These are phyloP conservation scores for Empis livida DNA, from an alignment of 2,888 invertebrate species.

Conservation along the genomic window DNA sequence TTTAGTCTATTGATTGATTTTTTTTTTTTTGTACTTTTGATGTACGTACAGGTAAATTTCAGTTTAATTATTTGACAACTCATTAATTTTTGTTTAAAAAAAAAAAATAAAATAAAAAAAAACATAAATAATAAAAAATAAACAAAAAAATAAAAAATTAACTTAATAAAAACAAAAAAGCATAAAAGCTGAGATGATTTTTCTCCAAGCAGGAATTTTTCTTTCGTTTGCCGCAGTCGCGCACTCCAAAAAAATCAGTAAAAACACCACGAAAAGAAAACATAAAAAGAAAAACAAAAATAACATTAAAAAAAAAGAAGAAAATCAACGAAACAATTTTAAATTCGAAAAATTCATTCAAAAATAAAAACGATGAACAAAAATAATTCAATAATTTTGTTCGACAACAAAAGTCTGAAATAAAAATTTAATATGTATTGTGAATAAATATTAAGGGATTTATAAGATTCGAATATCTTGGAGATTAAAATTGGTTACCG, in stretches of 20 bases:
- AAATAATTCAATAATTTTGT: no score
- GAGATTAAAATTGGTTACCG: no score
- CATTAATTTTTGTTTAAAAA: conserved; percentile 6
- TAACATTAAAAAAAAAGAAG: conserved; percentile 12
- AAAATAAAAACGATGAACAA: no score
- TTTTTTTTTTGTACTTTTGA: no score
- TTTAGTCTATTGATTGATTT: neutral
- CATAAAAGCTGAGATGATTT: neutral
- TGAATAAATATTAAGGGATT: no score
- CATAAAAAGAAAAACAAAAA: conserved; percentile 14
- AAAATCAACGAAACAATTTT: conserved; percentile 10
- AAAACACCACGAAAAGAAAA: conserved; percentile 5
- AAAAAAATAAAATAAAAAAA: conserved; percentile 8
- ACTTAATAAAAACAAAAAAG: conserved; percentile 13
- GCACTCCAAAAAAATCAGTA: neutral
- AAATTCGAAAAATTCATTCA: neutral
- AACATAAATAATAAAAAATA: conserved; percentile 3
- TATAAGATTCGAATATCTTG: no score
- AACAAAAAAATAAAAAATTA: conserved; percentile 9
- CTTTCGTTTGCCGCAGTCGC: conserved; percentile 1
- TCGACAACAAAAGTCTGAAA: no score
- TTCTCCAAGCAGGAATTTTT: conserved; percentile 1
- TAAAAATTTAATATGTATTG: no score
- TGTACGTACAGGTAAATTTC: neutral
- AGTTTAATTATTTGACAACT: conserved; percentile 6